Evolutionary conservation across 2,113 vertebrate genomes (phyloP).

Genomic region (Calidris pugnax): DNA sequence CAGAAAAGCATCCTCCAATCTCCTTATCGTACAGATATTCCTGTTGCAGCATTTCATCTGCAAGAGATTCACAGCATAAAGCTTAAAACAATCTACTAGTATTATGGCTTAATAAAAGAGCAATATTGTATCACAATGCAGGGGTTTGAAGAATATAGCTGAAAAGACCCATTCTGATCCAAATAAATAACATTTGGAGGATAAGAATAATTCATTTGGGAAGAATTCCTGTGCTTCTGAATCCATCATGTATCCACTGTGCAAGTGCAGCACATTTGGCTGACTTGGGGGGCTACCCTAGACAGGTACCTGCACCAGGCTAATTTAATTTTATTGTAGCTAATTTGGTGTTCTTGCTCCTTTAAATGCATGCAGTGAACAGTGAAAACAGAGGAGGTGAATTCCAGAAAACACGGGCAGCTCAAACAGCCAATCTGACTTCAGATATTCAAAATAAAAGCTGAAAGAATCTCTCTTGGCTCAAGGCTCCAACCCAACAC

Average conservation of each 20-base stretch:
- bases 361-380: background rate
- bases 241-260: background rate
- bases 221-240: background rate
- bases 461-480: background rate
- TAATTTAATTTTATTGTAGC: background rate
- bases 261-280: background rate
- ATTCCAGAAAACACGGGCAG: background rate
- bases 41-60: background rate
- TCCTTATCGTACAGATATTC: background rate
- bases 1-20: background rate
- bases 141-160: background rate
- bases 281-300: background rate
- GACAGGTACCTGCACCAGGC: background rate
- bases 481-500: too few species aligned
- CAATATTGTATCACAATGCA: background rate
- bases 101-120: constrained; percentile 1
- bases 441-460: background rate
- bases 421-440: background rate
- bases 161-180: background rate
- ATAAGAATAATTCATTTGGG: background rate
- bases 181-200: background rate
- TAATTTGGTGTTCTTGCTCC: background rate
- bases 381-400: background rate
- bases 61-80: background rate
- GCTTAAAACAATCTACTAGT: background rate